Percentiles rank a stretch among this genome's conserved stretches.
These are phyloP conservation scores for Arctopsyche grandis DNA, from an alignment of 1,140 invertebrate species.

Conservation along the genomic window DNA sequence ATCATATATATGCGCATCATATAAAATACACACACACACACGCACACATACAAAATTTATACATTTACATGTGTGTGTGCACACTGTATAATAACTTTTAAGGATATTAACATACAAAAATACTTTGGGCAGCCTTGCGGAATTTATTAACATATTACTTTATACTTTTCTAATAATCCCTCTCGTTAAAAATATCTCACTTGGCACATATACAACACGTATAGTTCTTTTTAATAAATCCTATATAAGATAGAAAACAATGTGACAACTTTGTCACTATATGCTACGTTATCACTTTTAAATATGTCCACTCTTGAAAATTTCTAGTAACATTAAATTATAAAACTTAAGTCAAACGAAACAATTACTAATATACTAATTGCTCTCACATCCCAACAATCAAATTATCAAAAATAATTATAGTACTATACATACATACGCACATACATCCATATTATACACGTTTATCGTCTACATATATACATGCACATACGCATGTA, in stretches of 20 bases:
- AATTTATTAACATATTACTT: conserved; percentile 46
- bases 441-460: neutral
- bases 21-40: conserved; percentile 11
- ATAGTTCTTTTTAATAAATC: conserved; percentile 53
- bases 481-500: neutral
- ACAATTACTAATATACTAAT: conserved; percentile 47
- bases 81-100: conserved; percentile 33
- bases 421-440: conserved; percentile 24
- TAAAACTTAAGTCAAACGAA: conserved; percentile 49
- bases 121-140: conserved; percentile 52
- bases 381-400: conserved; percentile 44
- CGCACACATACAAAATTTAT: neutral
- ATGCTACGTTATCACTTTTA: conserved; percentile 51
- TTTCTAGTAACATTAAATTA: conserved; percentile 51
- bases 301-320: conserved; percentile 45
- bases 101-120: conserved; percentile 48
- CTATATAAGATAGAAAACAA: conserved; percentile 54
- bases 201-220: conserved; percentile 54
- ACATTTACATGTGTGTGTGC: neutral
- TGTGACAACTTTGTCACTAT: conserved; percentile 52
- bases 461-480: conserved; percentile 20
- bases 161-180: conserved; percentile 53
- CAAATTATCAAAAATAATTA: conserved; percentile 51
- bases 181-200: conserved; percentile 54
- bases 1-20: conserved; percentile 15